Conservation (phyloP, 2,888 invertebrate genomes). For the Cancer borealis region DNA sequence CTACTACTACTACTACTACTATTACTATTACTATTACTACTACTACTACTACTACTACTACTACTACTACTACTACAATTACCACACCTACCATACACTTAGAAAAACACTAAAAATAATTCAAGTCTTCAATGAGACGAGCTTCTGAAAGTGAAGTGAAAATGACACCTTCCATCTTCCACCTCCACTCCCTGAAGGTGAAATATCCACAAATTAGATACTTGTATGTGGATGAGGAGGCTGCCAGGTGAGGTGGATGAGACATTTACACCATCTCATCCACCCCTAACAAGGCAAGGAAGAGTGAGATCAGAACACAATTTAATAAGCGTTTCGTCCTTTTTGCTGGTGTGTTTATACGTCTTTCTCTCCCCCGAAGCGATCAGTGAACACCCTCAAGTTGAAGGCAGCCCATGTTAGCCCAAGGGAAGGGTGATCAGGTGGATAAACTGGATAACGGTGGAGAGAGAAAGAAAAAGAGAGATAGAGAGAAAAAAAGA, state of each 20-base stretch:
- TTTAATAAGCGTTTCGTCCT: background rate
- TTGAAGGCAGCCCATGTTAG: background rate
- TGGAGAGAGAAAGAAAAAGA: slow-evolving; percentile 5
- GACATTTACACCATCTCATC: background rate
- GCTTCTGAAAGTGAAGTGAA: background rate
- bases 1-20: background rate
- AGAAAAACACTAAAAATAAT: background rate
- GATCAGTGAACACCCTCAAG: background rate
- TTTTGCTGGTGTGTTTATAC: too few species aligned
- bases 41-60: slow-evolving; percentile 51
- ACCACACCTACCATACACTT: background rate
- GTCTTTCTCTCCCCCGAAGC: background rate
- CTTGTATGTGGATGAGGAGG: background rate
- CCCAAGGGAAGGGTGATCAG: too few species aligned
- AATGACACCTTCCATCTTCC: too few species aligned
- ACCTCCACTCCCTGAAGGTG: background rate
- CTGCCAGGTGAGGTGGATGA: background rate
- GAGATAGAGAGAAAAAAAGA: background rate
- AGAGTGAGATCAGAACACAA: background rate
- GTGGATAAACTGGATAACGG: background rate
- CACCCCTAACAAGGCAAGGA: background rate
- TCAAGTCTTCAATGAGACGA: background rate
- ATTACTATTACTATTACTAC: background rate
- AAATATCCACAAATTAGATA: background rate
- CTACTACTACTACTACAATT: slow-evolving; percentile 46